These are phyloP conservation scores for Speoplatyrhinus poulsoni DNA, from an alignment of 2,113 vertebrate species.

Conservation along the genomic window DNA sequence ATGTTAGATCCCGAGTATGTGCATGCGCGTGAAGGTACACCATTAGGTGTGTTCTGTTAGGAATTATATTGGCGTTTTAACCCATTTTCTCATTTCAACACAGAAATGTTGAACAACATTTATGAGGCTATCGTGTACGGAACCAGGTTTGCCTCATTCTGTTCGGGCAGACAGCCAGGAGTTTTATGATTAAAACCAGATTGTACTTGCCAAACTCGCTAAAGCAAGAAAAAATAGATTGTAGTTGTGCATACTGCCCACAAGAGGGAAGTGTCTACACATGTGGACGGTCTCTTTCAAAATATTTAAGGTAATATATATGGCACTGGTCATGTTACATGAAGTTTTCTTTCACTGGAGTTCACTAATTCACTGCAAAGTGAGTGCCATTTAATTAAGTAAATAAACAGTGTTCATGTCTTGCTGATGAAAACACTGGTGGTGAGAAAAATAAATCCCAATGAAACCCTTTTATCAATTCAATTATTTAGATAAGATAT, in stretches of 20 bases:
- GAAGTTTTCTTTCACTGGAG: no score
- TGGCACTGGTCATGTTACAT: no score
- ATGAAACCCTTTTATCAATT: no score
- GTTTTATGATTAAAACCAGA: conserved; percentile 80
- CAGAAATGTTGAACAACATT: conserved; percentile 41
- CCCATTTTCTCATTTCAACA: conserved; percentile 5
- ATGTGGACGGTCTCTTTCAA: conserved; percentile 25
- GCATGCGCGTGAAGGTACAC: no score
- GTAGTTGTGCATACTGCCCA: conserved; percentile 72
- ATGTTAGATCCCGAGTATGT: background rate
- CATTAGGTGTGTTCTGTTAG: no score
- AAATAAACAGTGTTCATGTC: background rate
- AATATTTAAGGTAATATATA: conserved; percentile 16
- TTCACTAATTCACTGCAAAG: no score
- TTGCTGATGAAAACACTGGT: background rate
- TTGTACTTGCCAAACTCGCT: conserved; percentile 59
- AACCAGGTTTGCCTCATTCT: conserved; percentile 60
- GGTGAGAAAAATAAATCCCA: no score
- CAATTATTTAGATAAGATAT: no score
- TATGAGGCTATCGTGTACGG: conserved; percentile 64
- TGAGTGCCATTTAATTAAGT: no score
- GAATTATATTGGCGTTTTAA: no score
- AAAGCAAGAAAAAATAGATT: conserved; percentile 64
- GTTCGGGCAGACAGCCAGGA: conserved; percentile 60
- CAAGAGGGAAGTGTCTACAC: conserved; percentile 67